phyloP scores from a whole-genome alignment of 1,140 invertebrate species.

The Leptinotarsa texana region DNA sequence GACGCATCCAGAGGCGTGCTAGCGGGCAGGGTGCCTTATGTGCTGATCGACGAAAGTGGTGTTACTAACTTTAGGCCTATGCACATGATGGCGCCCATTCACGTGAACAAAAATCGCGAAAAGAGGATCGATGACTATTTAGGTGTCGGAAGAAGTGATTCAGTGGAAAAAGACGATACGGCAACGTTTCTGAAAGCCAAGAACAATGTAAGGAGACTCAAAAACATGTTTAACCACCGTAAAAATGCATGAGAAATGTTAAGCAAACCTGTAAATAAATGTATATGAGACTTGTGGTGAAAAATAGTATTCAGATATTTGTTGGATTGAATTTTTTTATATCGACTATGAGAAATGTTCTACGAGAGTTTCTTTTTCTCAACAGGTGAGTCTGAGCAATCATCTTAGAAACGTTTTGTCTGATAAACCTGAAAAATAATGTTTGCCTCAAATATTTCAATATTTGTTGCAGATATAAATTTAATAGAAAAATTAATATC shows the following conservation, averaged over 20 bases:
- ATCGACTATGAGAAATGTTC: background rate
- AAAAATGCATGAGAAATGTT: conserved; percentile 43
- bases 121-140: conserved; percentile 62
- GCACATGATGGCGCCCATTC: conserved; percentile 72
- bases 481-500: too few relatives aligned
- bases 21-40: conserved; percentile 75
- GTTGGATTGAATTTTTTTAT: conserved; percentile 4
- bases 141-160: conserved; percentile 36
- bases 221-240: conserved; percentile 43
- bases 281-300: conserved; percentile 12
- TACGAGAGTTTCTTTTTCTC: background rate
- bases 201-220: conserved; percentile 46
- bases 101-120: conserved; percentile 60
- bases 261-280: conserved; percentile 12
- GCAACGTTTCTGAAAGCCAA: conserved; percentile 42
- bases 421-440: too few relatives aligned
- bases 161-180: conserved; percentile 36
- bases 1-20: conserved; percentile 73
- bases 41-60: conserved; percentile 76
- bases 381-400: background rate
- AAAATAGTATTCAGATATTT: conserved; percentile 12
- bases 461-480: too few relatives aligned
- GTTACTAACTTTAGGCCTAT: conserved; percentile 76
- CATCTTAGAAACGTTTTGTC: background rate
- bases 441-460: too few relatives aligned